Evolutionary conservation across 53 echinoderm and acorn worm genomes (phyloP).

Genomic region (Antedon mediterranea): DNA sequence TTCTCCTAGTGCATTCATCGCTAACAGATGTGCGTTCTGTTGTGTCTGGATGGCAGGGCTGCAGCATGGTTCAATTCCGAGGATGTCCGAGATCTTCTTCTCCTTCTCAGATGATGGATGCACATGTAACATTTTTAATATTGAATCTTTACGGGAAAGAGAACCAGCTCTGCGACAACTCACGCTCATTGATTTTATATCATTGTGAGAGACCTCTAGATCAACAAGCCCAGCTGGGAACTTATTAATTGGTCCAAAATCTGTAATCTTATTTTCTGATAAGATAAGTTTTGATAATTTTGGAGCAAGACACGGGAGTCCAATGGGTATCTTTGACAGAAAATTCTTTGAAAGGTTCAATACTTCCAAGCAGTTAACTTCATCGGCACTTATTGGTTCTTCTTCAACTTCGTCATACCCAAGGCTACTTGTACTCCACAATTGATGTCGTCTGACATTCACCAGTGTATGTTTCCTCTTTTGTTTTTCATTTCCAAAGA

Average conservation of each 20-base stretch:
- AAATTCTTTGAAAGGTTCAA: conserved; percentile 76
- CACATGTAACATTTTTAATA: background rate
- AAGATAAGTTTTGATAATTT: conserved; percentile 71
- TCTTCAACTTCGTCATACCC: conserved; percentile 42
- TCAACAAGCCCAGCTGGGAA: conserved; percentile 78
- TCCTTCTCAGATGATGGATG: background rate
- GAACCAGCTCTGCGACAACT: background rate
- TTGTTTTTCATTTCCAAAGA: conserved; percentile 5
- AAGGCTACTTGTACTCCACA: conserved; percentile 56
- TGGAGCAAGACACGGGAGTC: conserved; percentile 77
- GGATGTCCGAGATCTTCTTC: background rate
- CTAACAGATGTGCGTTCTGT: background rate
- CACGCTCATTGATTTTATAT: conserved; percentile 42
- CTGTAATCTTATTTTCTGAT: conserved; percentile 50
- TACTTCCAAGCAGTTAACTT: conserved; percentile 46
- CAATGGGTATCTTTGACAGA: conserved; percentile 38
- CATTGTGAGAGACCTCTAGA: conserved; percentile 50
- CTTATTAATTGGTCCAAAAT: conserved; percentile 75
- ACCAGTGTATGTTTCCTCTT: conserved; percentile 29
- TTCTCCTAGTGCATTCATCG: background rate
- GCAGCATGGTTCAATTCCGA: background rate
- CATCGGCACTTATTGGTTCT: conserved; percentile 44
- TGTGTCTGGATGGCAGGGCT: background rate
- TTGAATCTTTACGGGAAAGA: background rate
- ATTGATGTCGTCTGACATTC: conserved; percentile 52